These are phyloP conservation scores for Orthosia incerta DNA, from an alignment of 2,888 invertebrate genomes.

Conservation along the genomic window DNA sequence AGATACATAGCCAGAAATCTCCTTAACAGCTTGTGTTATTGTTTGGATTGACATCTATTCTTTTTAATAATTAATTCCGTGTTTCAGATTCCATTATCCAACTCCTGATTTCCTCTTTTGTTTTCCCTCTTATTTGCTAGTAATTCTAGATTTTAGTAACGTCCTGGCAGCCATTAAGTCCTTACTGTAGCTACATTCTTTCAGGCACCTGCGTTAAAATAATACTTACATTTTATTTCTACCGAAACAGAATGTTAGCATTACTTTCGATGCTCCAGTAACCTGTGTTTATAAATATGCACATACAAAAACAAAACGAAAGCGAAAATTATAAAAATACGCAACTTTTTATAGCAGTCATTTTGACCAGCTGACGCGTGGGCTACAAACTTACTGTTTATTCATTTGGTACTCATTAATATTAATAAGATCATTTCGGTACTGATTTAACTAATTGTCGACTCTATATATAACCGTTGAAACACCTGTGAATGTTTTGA, in stretches of 20 bases:
- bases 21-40: too few relatives aligned
- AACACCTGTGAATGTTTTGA: conserved; percentile 23
- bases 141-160: background rate
- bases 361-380: background rate
- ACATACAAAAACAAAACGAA: conserved; percentile 51
- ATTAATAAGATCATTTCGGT: conserved; percentile 1
- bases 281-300: conserved; percentile 34
- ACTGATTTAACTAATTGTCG: conserved; percentile 10
- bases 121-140: background rate
- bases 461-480: background rate
- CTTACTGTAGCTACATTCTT: background rate
- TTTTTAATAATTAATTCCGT: too few relatives aligned
- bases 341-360: conserved; percentile 5
- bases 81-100: too few relatives aligned
- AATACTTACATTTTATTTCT: background rate
- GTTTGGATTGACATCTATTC: too few relatives aligned
- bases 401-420: conserved; percentile 13
- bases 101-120: background rate
- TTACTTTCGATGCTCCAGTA: conserved; percentile 39
- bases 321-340: conserved; percentile 28
- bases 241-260: background rate
- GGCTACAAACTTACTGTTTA: conserved; percentile 14
- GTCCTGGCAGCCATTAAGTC: background rate
- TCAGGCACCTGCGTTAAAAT: background rate
- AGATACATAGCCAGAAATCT: too few relatives aligned